These are phyloP conservation scores for Lathronympha strigana DNA, from an alignment of 2,888 invertebrate genomes.

Conservation along the genomic window DNA sequence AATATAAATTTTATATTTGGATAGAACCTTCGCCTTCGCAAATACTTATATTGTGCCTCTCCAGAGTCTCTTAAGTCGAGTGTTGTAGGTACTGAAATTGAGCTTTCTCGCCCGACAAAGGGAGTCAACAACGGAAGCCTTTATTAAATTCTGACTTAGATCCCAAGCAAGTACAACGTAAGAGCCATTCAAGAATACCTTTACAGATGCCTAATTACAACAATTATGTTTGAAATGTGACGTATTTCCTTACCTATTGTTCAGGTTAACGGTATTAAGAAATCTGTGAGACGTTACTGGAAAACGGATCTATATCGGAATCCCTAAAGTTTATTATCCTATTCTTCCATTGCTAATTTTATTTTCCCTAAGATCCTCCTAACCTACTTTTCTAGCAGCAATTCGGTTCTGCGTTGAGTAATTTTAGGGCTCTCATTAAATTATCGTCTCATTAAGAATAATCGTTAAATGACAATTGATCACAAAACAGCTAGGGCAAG, in stretches of 20 bases:
- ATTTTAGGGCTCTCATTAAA: too few relatives aligned
- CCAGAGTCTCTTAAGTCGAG: conserved; percentile 45
- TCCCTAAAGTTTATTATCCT: too few relatives aligned
- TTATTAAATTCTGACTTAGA: conserved; percentile 39
- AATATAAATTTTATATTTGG: conserved; percentile 45
- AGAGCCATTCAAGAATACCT: not conserved
- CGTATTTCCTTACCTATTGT: not conserved
- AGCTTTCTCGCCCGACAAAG: conserved; percentile 45
- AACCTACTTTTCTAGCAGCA: too few relatives aligned
- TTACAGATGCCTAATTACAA: not conserved
- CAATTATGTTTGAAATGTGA: not conserved
- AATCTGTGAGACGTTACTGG: not conserved
- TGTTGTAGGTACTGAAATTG: conserved; percentile 46
- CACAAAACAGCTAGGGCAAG: too few relatives aligned
- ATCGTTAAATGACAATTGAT: too few relatives aligned
- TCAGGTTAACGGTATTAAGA: not conserved
- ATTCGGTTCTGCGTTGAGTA: too few relatives aligned
- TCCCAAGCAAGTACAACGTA: conserved; percentile 8
- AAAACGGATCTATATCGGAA: too few relatives aligned
- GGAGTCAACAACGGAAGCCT: conserved; percentile 40
- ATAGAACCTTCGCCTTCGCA: conserved; percentile 43
- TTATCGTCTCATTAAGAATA: too few relatives aligned
- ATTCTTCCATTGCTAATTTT: too few relatives aligned
- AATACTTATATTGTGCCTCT: conserved; percentile 55
- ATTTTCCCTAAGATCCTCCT: too few relatives aligned